Evolutionary conservation across 2,888 invertebrate species (phyloP), one percentile per base, ranked within the genome.

Genomic region (Bugulina stolonifera): DNA sequence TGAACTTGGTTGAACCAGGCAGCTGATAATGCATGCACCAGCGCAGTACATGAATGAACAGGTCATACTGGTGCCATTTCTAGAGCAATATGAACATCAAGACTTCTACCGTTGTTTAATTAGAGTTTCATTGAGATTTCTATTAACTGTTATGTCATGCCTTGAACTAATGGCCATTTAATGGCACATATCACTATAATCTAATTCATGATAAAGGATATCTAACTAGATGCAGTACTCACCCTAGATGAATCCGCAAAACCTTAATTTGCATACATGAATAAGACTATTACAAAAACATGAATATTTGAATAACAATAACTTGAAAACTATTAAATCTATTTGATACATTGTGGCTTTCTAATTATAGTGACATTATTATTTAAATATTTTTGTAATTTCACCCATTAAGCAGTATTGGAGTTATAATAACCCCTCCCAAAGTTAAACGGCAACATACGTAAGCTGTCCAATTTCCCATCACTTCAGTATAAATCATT

Each of bases 211-310:
- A 43, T 43, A 43, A 43, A 43, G 18, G 43, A 43, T 43, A 18
- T 43, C 43, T 43, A 43, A 43, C 43, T 5, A 43, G 5, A 43
- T 43, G 43, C 43, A 43, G 18, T 43, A 43, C 43, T 43, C 43
- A 43, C 43, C 43, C 43, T 43, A 43, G 27, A 64, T n/a, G 64
- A 64, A 64, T 64, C 32, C 29, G 32, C 32, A 32, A 64, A 64
- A 64, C 43, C 34, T 64, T 34, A 27, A 64, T 64, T 64, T 64
- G 34, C 64, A 64, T 64, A 64, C 64, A 64, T 64, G 64, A 27
- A 64, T 64, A 64, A 55, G 32, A 64, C 32, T 27, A 64, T 64
- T 64, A 64, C 64, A 64, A 64, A 64, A 64, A 64, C 29, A 64
- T 64, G 64, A 64, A 64, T 64, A 64, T 64, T 64, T 64, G 64